A percentile compares a stretch with the other conserved stretches of the same genome.
These are phyloP conservation scores for Deilephila elpenor DNA, from an alignment of 2,888 invertebrate species.

Conservation along the genomic window DNA sequence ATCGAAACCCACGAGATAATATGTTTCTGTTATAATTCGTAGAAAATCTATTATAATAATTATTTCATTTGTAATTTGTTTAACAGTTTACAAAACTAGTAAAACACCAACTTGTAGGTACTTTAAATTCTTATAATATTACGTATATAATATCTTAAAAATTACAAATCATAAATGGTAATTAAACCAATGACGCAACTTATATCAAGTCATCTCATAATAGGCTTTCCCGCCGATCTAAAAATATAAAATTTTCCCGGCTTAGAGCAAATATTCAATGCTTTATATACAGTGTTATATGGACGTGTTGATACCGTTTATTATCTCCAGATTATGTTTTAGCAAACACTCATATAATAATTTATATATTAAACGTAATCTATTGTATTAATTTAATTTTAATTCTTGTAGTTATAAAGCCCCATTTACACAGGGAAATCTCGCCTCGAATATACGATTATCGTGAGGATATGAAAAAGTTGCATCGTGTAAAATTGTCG, in stretches of 20 bases:
- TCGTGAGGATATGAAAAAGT: too few species aligned
- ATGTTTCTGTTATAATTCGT: too few species aligned
- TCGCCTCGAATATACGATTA: too few species aligned
- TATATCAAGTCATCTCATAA: neutral
- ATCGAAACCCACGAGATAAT: too few species aligned
- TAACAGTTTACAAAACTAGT: too few species aligned
- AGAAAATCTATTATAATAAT: too few species aligned
- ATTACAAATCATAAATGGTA: neutral
- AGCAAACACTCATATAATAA: constrained; percentile 14
- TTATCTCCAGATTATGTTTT: constrained; percentile 19
- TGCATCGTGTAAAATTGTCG: too few species aligned
- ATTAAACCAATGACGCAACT: neutral
- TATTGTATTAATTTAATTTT: neutral
- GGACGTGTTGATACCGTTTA: constrained; percentile 23
- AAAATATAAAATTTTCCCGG: constrained; percentile 1
- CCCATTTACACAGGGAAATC: too few species aligned
- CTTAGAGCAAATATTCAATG: neutral
- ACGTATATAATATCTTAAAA: neutral
- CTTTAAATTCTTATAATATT: too few species aligned
- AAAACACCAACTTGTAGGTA: too few species aligned
- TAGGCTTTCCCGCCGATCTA: neutral
- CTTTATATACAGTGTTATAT: constrained; percentile 17
- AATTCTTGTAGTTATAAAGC: neutral
- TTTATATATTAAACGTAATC: constrained; percentile 5
- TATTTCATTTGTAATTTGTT: too few species aligned